Conservation (phyloP, 2,113 vertebrate genomes). For the Phycodurus eques region DNA sequence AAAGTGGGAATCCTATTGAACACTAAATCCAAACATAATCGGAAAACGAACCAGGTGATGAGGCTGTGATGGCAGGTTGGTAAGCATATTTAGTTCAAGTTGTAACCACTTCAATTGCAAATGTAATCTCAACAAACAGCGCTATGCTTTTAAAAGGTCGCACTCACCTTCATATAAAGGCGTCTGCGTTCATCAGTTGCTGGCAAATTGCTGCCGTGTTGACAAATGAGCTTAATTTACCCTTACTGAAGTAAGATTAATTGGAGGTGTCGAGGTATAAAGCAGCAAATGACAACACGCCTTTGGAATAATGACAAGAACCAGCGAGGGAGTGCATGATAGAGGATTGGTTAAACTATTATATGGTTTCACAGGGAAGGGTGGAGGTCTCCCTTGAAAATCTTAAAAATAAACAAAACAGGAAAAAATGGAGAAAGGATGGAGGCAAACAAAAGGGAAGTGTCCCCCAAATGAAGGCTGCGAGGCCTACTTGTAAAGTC, state of each 20-base stretch:
- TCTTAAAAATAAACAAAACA: conserved; percentile 33
- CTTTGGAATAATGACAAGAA: conserved; percentile 67
- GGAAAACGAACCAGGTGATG: conserved; percentile 17
- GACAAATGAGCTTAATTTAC: conserved; percentile 71
- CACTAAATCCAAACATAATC: not conserved
- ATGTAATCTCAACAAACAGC: conserved; percentile 56
- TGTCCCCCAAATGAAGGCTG: conserved; percentile 25
- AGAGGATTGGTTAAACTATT: conserved; percentile 41
- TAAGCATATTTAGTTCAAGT: conserved; percentile 40
- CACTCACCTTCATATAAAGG: conserved; percentile 64
- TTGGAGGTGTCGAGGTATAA: conserved; percentile 71
- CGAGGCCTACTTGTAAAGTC: conserved; percentile 61
- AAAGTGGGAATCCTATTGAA: not conserved
- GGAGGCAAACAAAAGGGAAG: conserved; percentile 2
- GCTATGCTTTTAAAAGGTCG: conserved; percentile 52
- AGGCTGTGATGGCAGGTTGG: conserved; percentile 22
- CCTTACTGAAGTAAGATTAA: conserved; percentile 68
- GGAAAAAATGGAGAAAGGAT: not conserved
- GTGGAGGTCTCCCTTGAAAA: conserved; percentile 32
- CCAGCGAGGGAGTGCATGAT: conserved; percentile 28
- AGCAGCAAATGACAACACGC: conserved; percentile 66
- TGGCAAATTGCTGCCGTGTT: conserved; percentile 46
- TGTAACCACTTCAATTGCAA: conserved; percentile 54
- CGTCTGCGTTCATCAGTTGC: conserved; percentile 57
- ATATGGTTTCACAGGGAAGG: conserved; percentile 34